These are phyloP conservation scores for Beris chalybata DNA, from an alignment of 2,888 invertebrate genomes.

Conservation along the genomic window DNA sequence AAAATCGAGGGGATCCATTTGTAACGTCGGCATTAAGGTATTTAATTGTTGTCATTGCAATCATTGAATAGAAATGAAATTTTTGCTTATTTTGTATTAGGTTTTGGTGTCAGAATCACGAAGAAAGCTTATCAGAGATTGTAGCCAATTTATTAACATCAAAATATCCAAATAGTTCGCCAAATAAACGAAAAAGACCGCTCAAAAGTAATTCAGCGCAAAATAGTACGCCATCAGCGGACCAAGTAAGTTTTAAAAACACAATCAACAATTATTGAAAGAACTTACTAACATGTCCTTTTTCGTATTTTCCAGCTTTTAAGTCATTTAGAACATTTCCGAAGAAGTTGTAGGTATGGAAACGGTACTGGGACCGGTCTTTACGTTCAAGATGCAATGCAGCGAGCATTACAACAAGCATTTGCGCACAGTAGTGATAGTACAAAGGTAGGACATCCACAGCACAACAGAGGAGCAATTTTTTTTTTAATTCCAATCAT, in stretches of 20 bases:
- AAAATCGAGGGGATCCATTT: conserved; percentile 77
- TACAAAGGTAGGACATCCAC: conserved; percentile 64
- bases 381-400: conserved; percentile 88
- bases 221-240: conserved; percentile 74
- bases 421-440: conserved; percentile 86
- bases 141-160: conserved; percentile 77
- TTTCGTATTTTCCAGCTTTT: conserved; percentile 64
- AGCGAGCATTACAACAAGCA: conserved; percentile 85
- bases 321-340: conserved; percentile 88
- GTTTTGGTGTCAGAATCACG: conserved; percentile 92
- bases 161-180: conserved; percentile 83
- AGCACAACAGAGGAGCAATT: not conserved
- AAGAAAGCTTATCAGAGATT: conserved; percentile 83
- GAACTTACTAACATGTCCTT: too few relatives aligned
- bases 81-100: conserved; percentile 41
- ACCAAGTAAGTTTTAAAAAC: conserved; percentile 62
- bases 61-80: not conserved
- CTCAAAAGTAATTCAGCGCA: conserved; percentile 71
- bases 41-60: not conserved
- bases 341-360: conserved; percentile 66
- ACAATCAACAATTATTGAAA: too few relatives aligned
- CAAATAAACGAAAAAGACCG: conserved; percentile 87
- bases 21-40: conserved; percentile 84
- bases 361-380: conserved; percentile 69
- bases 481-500: too few relatives aligned